phyloP scores from a whole-genome alignment of 1,140 invertebrate species.

The Drosophila sp. region DNA sequence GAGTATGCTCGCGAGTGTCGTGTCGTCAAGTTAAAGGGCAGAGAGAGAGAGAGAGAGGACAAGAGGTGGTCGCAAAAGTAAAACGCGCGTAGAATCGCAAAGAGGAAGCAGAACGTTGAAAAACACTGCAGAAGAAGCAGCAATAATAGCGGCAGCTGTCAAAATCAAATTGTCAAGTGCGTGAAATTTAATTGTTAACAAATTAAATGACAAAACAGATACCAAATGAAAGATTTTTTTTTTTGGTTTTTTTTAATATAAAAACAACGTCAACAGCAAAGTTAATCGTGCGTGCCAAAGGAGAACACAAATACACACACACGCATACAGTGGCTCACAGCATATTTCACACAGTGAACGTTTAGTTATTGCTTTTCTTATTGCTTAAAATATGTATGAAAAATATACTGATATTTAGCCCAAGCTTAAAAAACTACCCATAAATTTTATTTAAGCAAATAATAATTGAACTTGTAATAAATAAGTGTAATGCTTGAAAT shows the following conservation, averaged over 20 bases:
- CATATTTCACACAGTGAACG: no score
- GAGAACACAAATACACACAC: conserved; percentile 32
- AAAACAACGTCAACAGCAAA: conserved; percentile 39
- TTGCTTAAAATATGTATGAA: no score
- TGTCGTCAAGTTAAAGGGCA: conserved; percentile 26
- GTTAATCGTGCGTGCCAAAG: conserved; percentile 62
- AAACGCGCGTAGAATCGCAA: conserved; percentile 66
- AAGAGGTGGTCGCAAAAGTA: conserved; percentile 45
- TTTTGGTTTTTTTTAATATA: conserved; percentile 20
- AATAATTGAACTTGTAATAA: no score
- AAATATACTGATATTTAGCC: no score
- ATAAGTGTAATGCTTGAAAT: no score
- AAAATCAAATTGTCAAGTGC: conserved; percentile 56
- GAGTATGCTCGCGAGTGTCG: conserved; percentile 37
- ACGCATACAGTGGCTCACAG: background rate
- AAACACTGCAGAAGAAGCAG: conserved; percentile 34
- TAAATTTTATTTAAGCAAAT: no score
- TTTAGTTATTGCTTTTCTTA: no score
- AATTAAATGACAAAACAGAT: conserved; percentile 38
- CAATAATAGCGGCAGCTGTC: conserved; percentile 18
- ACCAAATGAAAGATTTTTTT: conserved; percentile 28
- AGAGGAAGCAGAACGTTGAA: conserved; percentile 39
- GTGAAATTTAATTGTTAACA: conserved; percentile 51
- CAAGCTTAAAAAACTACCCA: no score
- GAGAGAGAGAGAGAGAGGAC: conserved; percentile 23